Evolutionary conservation across 2,888 invertebrate species (phyloP).

Genomic region (Autographa pulchrina): DNA sequence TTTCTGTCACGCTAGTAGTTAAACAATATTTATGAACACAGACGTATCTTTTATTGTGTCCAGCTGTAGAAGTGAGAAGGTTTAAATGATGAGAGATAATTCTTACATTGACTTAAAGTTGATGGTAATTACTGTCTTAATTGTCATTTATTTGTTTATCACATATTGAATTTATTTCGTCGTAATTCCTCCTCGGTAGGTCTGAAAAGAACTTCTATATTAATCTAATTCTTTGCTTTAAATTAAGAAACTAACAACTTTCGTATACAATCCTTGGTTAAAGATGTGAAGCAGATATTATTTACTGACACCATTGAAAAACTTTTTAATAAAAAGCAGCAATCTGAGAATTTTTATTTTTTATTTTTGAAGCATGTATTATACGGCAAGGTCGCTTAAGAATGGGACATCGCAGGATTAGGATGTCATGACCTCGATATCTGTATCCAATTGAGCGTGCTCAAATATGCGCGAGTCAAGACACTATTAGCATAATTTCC

Average conservation of each 20-base stretch:
- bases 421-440: slow-evolving; percentile 5
- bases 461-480: neutral
- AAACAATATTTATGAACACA: slow-evolving; percentile 49
- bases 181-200: neutral
- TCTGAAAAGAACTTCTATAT: neutral
- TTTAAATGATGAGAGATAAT: slow-evolving; percentile 8
- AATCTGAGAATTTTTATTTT: neutral
- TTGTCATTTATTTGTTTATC: neutral
- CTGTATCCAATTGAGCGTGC: neutral
- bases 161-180: neutral
- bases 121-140: neutral
- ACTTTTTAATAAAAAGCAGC: neutral
- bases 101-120: neutral
- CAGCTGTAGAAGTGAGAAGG: slow-evolving; percentile 18
- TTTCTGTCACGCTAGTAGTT: slow-evolving; percentile 31
- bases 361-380: neutral
- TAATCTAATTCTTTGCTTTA: no score
- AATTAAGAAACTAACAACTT: no score
- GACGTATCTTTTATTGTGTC: slow-evolving; percentile 35
- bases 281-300: no score
- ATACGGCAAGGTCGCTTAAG: neutral
- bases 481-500: neutral
- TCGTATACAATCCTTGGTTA: no score
- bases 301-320: neutral
- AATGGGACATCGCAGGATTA: neutral